Evolutionary conservation across 2,888 invertebrate species (phyloP), one percentile per base, ranked within the genome.

Genomic region (Dichetophora obliterata): DNA sequence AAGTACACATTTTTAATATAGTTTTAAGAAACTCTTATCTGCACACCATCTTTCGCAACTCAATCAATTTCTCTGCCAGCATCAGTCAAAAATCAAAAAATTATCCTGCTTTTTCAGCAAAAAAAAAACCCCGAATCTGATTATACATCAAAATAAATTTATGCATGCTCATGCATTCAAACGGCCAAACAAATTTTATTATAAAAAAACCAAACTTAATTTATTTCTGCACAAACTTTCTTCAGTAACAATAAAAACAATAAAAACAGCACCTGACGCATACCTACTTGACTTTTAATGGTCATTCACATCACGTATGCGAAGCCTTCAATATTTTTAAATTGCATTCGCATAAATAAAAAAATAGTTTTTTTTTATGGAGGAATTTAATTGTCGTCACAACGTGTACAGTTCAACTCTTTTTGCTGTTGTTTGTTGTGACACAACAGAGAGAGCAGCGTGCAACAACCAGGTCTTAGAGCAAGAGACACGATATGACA

Each of bases 271-370:
- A 14, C 24, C 1, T 22, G 22, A 59, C 27, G 34, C 37, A 34
- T 37, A 34, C 37, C 16, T 37, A 34, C 34, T 27, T 34, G 31
- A 65, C 63, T 34, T 31, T 65, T 65, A 65, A 65, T 65, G 34
- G 34, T n/a, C 19, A 34, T 65, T 34, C 34, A 65, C 16, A 16
- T 5, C n/a, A 34, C 34, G n/a, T 34, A n/a, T n/a, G 37, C n/a
- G 34, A 34, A 14, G 22, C 8, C 6, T 34, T 34, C n/a, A 65
- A 65, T 6, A 34, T 27, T 19, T 34, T 34, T 31, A 65, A 65
- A 65, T 65, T 65, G 63, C 31, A 65, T 65, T 65, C 16, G 14
- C 31, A 27, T 65, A 31, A 61, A 61, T 24, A 61, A 27, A 61
- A 61, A 61, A 5, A 54, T 43, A 37, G 6, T 1, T 2, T 1